Evolutionary conservation across 1,140 invertebrate species (phyloP).

Genomic region (Ceratitis capitata): DNA sequence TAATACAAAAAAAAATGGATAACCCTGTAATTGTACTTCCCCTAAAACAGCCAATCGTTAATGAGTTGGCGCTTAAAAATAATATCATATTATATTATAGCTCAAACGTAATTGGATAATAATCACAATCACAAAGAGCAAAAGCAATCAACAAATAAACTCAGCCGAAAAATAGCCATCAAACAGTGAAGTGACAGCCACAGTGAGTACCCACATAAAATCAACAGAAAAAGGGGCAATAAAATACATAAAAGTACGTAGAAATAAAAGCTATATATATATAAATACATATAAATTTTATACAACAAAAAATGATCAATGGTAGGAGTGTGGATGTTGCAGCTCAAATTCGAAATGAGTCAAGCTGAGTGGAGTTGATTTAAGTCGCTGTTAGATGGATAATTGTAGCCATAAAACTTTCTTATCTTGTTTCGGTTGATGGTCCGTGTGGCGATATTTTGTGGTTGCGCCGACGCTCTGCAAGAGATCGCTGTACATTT

Average conservation of each 20-base stretch:
- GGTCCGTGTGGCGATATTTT: constrained; percentile 19
- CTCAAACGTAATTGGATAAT: too few species aligned
- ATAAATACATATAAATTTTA: neutral
- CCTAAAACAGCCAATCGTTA: too few species aligned
- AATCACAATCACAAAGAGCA: too few species aligned
- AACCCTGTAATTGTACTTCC: too few species aligned
- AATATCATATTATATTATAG: too few species aligned
- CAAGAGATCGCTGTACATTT: neutral
- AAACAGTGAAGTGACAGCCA: too few species aligned
- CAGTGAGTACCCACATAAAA: too few species aligned
- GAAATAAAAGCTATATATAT: neutral
- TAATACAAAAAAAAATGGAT: too few species aligned
- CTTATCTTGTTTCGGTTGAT: constrained; percentile 28
- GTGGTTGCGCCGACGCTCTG: neutral
- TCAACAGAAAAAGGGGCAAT: neutral
- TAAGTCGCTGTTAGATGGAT: constrained; percentile 18
- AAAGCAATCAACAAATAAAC: neutral
- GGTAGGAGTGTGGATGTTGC: neutral
- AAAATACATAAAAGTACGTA: neutral
- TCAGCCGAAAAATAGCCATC: neutral
- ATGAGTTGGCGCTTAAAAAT: too few species aligned
- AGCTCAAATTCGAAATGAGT: neutral
- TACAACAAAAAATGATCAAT: neutral
- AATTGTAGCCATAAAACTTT: constrained; percentile 12
- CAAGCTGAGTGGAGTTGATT: constrained; percentile 5